These are phyloP conservation scores for Triplophysa tibetana DNA, from an alignment of 2,113 vertebrate species.

Conservation along the genomic window DNA sequence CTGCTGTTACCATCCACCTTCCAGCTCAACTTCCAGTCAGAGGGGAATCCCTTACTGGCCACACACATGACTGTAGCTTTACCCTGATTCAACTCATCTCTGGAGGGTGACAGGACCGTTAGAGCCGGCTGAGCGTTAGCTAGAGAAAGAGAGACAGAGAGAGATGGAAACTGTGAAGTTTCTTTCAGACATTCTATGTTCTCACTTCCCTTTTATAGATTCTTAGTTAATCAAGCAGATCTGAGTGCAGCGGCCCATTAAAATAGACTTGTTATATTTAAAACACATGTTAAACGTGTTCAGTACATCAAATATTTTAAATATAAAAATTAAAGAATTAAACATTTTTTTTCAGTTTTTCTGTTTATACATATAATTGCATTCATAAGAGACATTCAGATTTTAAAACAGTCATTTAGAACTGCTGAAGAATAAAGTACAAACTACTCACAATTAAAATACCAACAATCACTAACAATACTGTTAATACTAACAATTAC, in stretches of 20 bases:
- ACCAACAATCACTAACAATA: too few relatives aligned
- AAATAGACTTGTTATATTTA: too few relatives aligned
- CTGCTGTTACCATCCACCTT: constrained; percentile 39
- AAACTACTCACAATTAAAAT: too few relatives aligned
- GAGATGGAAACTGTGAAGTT: background rate
- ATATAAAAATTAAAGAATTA: too few relatives aligned
- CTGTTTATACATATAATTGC: too few relatives aligned
- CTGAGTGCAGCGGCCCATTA: background rate
- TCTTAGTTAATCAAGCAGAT: background rate
- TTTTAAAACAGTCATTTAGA: too few relatives aligned
- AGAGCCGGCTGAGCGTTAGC: constrained; percentile 40
- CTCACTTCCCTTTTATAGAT: constrained; percentile 26
- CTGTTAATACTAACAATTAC: too few relatives aligned
- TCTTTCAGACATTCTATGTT: background rate
- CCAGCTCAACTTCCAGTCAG: constrained; percentile 56
- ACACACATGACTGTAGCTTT: constrained; percentile 47
- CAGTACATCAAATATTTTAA: background rate
- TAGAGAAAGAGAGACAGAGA: constrained; percentile 24
- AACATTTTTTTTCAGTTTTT: too few relatives aligned
- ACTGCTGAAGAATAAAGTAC: too few relatives aligned
- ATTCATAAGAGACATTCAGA: too few relatives aligned
- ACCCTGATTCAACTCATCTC: constrained; percentile 41
- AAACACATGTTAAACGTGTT: too few relatives aligned
- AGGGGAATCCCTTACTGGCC: constrained; percentile 56
- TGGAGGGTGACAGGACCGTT: constrained; percentile 52